These are phyloP conservation scores for Aquatica leii DNA, from an alignment of 2,888 invertebrate genomes.

Conservation along the genomic window DNA sequence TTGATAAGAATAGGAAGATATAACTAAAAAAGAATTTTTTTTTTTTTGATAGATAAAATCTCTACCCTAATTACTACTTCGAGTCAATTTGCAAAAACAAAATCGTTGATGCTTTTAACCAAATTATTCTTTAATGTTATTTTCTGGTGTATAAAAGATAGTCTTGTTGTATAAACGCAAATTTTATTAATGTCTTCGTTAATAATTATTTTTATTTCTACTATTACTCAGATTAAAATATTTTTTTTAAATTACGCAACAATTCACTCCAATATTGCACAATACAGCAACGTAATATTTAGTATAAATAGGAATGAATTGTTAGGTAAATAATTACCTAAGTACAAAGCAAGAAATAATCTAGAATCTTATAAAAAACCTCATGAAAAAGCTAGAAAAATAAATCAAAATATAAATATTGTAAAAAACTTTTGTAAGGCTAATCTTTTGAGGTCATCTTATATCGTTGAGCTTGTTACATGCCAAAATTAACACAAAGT, in stretches of 20 bases:
- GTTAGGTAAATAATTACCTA: slow-evolving; percentile 18
- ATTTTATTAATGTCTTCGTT: slow-evolving; percentile 9
- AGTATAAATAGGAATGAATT: slow-evolving; percentile 29
- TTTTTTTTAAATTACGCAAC: too few relatives aligned
- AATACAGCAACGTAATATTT: slow-evolving; percentile 11
- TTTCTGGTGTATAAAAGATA: slow-evolving; percentile 3
- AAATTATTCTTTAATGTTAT: neutral
- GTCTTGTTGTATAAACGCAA: neutral
- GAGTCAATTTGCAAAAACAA: neutral
- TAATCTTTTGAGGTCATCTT: slow-evolving; percentile 8
- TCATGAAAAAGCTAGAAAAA: slow-evolving; percentile 1
- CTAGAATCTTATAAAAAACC: slow-evolving; percentile 21
- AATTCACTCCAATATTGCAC: slow-evolving; percentile 29
- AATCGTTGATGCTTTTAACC: neutral
- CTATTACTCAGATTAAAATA: neutral
- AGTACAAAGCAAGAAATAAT: slow-evolving; percentile 25
- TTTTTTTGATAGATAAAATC: neutral
- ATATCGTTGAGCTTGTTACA: too few relatives aligned
- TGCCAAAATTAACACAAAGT: too few relatives aligned
- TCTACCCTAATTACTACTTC: neutral
- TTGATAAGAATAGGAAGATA: neutral
- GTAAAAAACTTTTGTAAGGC: neutral
- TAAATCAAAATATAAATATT: neutral
- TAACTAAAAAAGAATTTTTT: neutral
- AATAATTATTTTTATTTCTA: slow-evolving; percentile 8